Evolutionary conservation across 1,140 invertebrate genomes (phyloP), one percentile per base, ranked within the genome.

Genomic region (Oryctes rhinoceros): DNA sequence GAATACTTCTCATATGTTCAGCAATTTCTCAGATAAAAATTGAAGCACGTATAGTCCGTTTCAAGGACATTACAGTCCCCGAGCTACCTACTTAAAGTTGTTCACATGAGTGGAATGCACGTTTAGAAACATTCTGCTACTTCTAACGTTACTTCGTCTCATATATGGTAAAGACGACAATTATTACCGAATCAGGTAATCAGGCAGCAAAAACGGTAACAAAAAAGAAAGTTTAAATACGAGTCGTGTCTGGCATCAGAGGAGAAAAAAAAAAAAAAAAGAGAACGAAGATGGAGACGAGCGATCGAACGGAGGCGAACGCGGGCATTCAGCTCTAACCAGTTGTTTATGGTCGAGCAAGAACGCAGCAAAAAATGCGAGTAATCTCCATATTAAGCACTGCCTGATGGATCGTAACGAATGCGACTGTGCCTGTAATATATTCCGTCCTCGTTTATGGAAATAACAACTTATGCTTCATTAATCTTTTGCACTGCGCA

Each of bases 401-500:
- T 24, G 49, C 78, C 78, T 65, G 62, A 53, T 44, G 78, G 49
- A 78, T 49, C 77, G 47, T 79, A 62, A 79, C 59, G 49, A 62
- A 62, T 39, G 37, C 62, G 53, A 44, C 37, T 71, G 39, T 24
- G 65, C 24, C 24, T 71, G 49, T 79, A 79, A 79, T 79, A 62
- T 79, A 79, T 79, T 79, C 53, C 62, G 59, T 62, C 59, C 78
- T 79, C 78, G 78, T 79, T 79, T 79, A 79, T 79, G 62, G 62
- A 65, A 79, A 62, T 79, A 79, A 79, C 78, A 59, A 79, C 78
- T 79, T 62, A 79, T 79, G 78, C 53, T 79, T 62, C 78, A 79
- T 79, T 79, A 79, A 79, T 79, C 78, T 79, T 79, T 71, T 71
- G 53, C 37, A 79, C 48, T 37, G 78, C 20, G 62, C 62, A 67